Evolutionary conservation across 2,888 invertebrate genomes (phyloP), one percentile per base, ranked within the genome.

Genomic region (Schizaphis graminum): DNA sequence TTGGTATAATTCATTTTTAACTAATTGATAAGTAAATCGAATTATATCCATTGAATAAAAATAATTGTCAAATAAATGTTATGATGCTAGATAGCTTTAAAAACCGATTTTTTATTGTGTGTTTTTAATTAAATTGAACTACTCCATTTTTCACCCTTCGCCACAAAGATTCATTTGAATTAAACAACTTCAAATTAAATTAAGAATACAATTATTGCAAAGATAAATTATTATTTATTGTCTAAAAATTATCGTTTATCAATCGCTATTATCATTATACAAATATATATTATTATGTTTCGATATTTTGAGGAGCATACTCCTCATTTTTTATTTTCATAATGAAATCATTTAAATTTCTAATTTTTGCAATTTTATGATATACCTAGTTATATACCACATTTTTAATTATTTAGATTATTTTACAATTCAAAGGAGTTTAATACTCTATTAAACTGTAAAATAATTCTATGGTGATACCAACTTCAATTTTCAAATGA

Each of bases 81-180:
- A 26, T 13, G 26, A 91, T 10, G 28, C n/a, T 21, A 41, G 11
- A 57, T n/a, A 86, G 57, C 53, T 86, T 86, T 86, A 24, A 85
- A 91, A 85, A 57, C 0, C 21, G 24, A 24, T 67, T 90, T 61
- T n/a, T 90, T 67, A 35, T 16, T 49, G 44, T 44, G 13, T 3
- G 21, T 85, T 86, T 85, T 86, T 57, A 91, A 91, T 86, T 91
- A n/a, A 86, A 86, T 91, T 5, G 47, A n/a, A 47, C 35, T 77
- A 77, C 10, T 24, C n/a, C 35, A n/a, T 44, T 91, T 89, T 47
- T n/a, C 28, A 26, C 28, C 24, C 49, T n/a, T 28, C 26, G 0
- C 28, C 24, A 41, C 35, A 35, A 77, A 77, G 77, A 77, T 77
- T 77, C 21, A 41, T 41, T 44, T 88, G 28, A 67, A 35, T 90